These are phyloP conservation scores for Labeo calbasu DNA, from an alignment of 2,797 vertebrate species.

Conservation along the genomic window DNA sequence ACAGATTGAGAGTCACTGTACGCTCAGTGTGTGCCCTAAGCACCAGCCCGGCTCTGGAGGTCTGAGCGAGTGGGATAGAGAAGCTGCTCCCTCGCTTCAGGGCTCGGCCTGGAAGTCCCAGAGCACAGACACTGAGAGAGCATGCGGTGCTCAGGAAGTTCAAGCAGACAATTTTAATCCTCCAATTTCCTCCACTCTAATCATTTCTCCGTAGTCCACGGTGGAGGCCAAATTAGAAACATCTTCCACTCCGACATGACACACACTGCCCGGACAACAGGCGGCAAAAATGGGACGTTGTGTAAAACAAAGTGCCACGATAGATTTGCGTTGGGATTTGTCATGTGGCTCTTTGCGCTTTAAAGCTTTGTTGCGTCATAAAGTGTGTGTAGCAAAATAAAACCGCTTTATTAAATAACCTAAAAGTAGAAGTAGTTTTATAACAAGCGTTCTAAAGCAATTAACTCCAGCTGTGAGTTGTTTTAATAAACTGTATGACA, in stretches of 20 bases:
- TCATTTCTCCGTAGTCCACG: conserved; percentile 89
- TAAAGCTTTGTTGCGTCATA: not conserved
- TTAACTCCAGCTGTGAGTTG: conserved; percentile 6
- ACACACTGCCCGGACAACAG: conserved; percentile 50
- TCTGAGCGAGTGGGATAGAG: conserved; percentile 37
- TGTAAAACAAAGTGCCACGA: conserved; percentile 13
- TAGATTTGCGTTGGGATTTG: conserved; percentile 19
- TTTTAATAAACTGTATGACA: not conserved
- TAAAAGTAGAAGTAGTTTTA: not conserved
- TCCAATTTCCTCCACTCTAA: conserved; percentile 99
- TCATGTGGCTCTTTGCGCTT: conserved; percentile 7
- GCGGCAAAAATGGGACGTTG: conserved; percentile 28
- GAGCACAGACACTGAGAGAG: conserved; percentile 58
- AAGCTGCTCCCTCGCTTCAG: conserved; percentile 48
- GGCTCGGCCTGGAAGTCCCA: conserved; percentile 49
- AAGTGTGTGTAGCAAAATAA: not conserved
- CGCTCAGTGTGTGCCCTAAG: conserved; percentile 48
- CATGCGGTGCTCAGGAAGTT: conserved; percentile 91
- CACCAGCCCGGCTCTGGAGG: conserved; percentile 47
- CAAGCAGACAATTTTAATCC: conserved; percentile 98
- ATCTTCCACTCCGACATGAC: conserved; percentile 76
- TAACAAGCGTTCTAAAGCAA: not conserved
- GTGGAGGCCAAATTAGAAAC: conserved; percentile 91
- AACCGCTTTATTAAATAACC: not conserved
- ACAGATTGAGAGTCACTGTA: conserved; percentile 63